These are phyloP conservation scores for Stenodema calcarata DNA, from an alignment of 2,888 invertebrate genomes.

Conservation along the genomic window DNA sequence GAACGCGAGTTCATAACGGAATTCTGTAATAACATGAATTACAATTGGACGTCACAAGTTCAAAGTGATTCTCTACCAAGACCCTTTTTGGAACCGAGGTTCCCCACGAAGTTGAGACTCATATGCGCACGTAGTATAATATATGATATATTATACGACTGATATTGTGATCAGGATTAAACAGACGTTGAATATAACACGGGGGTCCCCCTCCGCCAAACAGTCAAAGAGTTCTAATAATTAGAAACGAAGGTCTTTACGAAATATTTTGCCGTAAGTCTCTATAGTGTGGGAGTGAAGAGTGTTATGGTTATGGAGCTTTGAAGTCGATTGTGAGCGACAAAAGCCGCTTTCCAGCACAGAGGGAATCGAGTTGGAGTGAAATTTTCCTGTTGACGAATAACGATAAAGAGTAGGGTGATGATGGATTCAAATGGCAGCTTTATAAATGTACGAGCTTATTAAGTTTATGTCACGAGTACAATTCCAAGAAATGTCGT, in stretches of 20 bases:
- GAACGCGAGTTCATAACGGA: too few species aligned
- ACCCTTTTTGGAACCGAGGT: background rate
- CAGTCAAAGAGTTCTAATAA: background rate
- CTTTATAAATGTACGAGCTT: background rate
- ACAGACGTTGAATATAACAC: background rate
- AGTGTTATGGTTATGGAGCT: background rate
- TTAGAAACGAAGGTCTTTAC: background rate
- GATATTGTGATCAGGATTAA: background rate
- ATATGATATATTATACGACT: background rate
- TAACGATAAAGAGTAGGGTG: background rate
- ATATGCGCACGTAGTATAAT: background rate
- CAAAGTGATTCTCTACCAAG: background rate
- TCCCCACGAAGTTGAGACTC: background rate
- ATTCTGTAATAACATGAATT: too few species aligned
- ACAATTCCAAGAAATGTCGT: background rate
- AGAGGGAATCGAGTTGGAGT: background rate
- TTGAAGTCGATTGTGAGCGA: background rate
- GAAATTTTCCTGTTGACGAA: background rate
- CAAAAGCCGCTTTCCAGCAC: background rate
- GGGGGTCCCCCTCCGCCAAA: too few species aligned
- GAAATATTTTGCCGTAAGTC: background rate
- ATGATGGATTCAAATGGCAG: background rate
- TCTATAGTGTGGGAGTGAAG: background rate
- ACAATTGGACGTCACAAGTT: background rate
- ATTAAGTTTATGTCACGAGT: background rate